Percentiles rank a stretch among this genome's conserved stretches.
phyloP scores from a whole-genome alignment of 2,113 vertebrate genomes.

The Crocuta crocuta region DNA sequence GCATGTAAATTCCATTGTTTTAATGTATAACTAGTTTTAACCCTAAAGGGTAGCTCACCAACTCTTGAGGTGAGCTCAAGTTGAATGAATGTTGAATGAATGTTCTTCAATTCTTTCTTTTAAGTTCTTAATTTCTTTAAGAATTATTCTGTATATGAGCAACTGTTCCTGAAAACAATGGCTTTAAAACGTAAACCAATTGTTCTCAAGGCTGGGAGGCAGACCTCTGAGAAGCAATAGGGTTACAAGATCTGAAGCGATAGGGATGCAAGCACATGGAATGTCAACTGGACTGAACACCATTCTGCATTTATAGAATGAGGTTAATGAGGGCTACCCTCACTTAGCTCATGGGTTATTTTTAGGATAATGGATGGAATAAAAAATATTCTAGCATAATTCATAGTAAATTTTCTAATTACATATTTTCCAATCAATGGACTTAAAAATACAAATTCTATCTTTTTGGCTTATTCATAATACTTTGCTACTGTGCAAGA shows the following conservation, averaged over 20 bases:
- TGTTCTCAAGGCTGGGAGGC: not conserved
- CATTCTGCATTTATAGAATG: not conserved
- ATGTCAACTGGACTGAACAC: not conserved
- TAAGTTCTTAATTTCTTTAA: not conserved
- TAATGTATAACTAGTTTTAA: slow-evolving; percentile 76
- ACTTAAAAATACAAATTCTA: not conserved
- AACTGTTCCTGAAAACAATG: not conserved
- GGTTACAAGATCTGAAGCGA: not conserved
- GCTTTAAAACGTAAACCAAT: slow-evolving; percentile 11
- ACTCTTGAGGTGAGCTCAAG: slow-evolving; percentile 49
- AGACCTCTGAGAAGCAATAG: not conserved
- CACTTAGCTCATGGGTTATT: not conserved
- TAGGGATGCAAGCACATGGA: not conserved
- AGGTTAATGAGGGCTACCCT: not conserved
- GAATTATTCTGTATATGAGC: slow-evolving; percentile 52
- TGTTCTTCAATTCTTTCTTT: slow-evolving; percentile 34
- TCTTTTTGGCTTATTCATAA: not conserved
- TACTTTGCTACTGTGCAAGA: not conserved
- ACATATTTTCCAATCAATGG: not conserved
- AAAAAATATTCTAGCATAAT: slow-evolving; percentile 24
- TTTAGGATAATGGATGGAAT: slow-evolving; percentile 25
- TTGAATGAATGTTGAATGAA: slow-evolving; percentile 33
- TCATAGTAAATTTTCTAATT: not conserved
- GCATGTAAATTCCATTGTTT: slow-evolving; percentile 85
- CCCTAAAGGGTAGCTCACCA: slow-evolving; percentile 66